Conservation (phyloP, 2,797 vertebrate genomes). For the Antrozous pallidus region DNA sequence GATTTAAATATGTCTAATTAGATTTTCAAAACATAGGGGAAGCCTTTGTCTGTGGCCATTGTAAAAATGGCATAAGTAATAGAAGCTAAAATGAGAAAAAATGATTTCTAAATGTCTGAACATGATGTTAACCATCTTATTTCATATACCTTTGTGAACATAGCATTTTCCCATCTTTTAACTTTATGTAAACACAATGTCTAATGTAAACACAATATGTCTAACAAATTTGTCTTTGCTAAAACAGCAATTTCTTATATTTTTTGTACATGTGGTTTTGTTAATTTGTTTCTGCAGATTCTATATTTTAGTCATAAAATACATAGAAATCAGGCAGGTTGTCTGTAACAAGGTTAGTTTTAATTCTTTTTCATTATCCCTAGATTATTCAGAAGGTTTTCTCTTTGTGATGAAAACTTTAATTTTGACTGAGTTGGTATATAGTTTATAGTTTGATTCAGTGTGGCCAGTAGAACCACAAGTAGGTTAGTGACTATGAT, state of each 20-base stretch:
- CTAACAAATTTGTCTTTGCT: slow-evolving; percentile 19
- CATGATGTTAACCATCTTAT: not conserved
- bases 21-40: not conserved
- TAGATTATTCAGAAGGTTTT: slow-evolving; percentile 37
- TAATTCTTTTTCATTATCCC: not conserved
- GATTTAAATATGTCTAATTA: slow-evolving; percentile 20
- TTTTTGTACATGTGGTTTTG: slow-evolving; percentile 21
- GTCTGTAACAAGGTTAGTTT: slow-evolving; percentile 12
- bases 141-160: not conserved
- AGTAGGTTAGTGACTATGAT: not conserved
- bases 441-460: not conserved
- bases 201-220: slow-evolving; percentile 12
- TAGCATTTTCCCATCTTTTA: slow-evolving; percentile 10
- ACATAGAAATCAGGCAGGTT: slow-evolving; percentile 21
- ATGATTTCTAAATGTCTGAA: not conserved
- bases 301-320: slow-evolving; percentile 29
- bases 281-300: slow-evolving; percentile 32
- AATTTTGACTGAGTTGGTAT: slow-evolving; percentile 11
- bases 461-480: not conserved
- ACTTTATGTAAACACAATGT: slow-evolving; percentile 1
- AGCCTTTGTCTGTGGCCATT: not conserved
- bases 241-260: slow-evolving; percentile 5
- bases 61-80: slow-evolving; percentile 4
- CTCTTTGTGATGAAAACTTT: not conserved
- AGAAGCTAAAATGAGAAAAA: not conserved